Evolutionary conservation across 2,797 vertebrate genomes (phyloP).

Genomic region (Oreortyx pictus): DNA sequence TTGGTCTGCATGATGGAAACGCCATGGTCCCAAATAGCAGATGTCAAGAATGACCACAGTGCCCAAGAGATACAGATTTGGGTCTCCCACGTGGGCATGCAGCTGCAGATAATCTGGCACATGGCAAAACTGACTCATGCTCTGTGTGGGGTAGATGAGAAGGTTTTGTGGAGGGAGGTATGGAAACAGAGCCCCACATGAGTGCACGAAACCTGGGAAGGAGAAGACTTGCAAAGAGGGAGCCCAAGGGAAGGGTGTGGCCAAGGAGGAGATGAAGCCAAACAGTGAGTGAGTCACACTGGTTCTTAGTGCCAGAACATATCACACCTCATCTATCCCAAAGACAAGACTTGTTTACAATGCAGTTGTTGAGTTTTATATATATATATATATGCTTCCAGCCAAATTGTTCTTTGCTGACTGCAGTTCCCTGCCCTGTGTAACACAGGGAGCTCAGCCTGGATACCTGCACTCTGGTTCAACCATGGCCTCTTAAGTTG

Average conservation of each 20-base stretch:
- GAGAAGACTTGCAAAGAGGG: background rate
- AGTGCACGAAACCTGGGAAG: background rate
- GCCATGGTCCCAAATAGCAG: background rate
- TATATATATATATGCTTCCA: background rate
- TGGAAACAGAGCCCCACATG: background rate
- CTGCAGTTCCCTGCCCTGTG: background rate
- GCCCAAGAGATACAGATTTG: background rate
- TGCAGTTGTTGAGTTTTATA: accelerated
- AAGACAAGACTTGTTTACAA: background rate
- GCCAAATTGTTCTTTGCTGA: background rate
- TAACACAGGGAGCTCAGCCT: background rate
- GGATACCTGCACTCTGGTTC: background rate
- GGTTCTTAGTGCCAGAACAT: accelerated
- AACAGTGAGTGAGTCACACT: background rate
- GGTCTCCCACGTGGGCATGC: background rate
- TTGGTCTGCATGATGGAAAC: background rate
- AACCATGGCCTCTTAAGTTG: background rate
- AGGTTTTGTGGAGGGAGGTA: background rate
- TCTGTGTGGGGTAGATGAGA: background rate
- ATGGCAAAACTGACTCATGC: too few relatives aligned
- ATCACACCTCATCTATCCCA: background rate
- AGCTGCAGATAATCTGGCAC: background rate
- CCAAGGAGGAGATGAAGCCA: background rate
- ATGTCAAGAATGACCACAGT: background rate
- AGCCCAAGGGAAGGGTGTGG: background rate